Conservation (phyloP, 1,140 invertebrate species). For the Bombus confusus region DNA sequence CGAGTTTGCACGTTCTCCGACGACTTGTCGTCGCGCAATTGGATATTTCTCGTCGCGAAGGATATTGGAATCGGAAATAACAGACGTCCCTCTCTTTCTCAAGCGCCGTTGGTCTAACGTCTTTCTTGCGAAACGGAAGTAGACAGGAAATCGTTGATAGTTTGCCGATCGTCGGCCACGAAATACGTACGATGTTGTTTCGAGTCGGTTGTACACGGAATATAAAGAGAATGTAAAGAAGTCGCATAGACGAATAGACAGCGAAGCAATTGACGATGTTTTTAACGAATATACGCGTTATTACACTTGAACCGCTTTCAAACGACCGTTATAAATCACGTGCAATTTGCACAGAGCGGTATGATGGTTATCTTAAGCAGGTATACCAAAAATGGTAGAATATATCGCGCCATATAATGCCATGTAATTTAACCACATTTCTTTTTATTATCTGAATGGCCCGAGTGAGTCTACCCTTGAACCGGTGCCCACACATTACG, state of each 20-base stretch:
- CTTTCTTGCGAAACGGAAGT: conserved; percentile 25
- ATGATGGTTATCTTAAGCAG: too few species aligned
- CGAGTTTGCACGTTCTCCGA: conserved; percentile 29
- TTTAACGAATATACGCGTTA: neutral
- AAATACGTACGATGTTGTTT: neutral
- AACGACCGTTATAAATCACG: neutral
- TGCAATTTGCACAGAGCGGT: neutral
- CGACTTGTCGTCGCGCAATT: neutral
- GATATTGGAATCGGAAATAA: conserved; percentile 42
- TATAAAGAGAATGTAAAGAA: neutral
- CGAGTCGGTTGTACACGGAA: too few species aligned
- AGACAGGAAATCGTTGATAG: conserved; percentile 42
- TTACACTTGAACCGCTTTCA: neutral
- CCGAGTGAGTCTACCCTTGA: neutral
- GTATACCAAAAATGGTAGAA: neutral
- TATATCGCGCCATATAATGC: too few species aligned
- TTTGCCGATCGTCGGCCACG: neutral
- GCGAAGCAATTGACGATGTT: too few species aligned
- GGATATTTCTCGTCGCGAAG: conserved; percentile 3
- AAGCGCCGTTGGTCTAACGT: neutral
- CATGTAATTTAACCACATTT: too few species aligned
- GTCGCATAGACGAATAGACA: too few species aligned
- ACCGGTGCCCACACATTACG: neutral
- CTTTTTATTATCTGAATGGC: neutral
- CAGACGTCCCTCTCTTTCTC: neutral